phyloP scores from a whole-genome alignment of 2,113 vertebrate genomes.

The Noctilio leporinus region DNA sequence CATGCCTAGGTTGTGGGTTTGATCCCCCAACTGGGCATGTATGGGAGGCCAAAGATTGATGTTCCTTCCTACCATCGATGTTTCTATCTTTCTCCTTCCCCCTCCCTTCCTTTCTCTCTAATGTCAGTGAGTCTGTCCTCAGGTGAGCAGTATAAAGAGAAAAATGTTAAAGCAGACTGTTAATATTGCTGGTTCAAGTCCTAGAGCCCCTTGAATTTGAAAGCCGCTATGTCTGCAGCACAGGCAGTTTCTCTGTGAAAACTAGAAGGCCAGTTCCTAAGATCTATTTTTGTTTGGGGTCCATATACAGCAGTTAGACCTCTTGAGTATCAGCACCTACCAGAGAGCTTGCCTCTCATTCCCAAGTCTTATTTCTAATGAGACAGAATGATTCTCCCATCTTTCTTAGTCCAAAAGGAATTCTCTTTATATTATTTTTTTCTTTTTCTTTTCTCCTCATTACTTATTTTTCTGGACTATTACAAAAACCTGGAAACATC shows the following conservation, averaged over 20 bases:
- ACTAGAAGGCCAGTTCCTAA: neutral
- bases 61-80: too few relatives aligned
- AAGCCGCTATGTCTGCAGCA: neutral
- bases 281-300: accelerated
- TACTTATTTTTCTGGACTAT: neutral
- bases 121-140: too few relatives aligned
- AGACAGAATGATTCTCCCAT: neutral
- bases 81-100: too few relatives aligned
- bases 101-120: too few relatives aligned
- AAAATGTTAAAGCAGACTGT: neutral
- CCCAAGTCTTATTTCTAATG: neutral
- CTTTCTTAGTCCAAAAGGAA: neutral
- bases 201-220: neutral
- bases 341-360: neutral
- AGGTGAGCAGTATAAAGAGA: too few relatives aligned
- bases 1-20: too few relatives aligned
- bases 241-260: neutral
- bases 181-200: neutral
- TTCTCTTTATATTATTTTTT: neutral
- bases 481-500: neutral
- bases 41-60: too few relatives aligned
- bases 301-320: neutral
- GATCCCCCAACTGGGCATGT: too few relatives aligned
- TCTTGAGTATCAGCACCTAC: neutral
- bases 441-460: neutral